Percentiles rank a stretch among this genome's conserved stretches.
Evolutionary conservation across 2,888 invertebrate genomes (phyloP).

Genomic region (Hirtodrosophila histrioides): DNA sequence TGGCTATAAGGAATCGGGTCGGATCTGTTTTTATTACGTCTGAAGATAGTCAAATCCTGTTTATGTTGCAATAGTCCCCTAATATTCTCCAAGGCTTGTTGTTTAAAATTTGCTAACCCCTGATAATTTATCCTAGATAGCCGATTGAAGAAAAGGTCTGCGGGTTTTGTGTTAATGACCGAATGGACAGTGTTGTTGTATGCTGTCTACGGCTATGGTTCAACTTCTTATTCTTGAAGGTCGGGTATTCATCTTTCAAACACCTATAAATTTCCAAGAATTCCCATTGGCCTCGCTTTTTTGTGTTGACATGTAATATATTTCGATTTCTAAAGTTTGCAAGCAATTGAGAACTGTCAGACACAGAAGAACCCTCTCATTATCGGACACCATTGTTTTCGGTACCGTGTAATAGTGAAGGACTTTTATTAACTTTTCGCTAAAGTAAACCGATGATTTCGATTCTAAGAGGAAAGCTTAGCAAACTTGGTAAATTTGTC

Average conservation of each 20-base stretch:
- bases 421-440: slow-evolving; percentile 7
- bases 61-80: no score
- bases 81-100: no score
- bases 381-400: no score
- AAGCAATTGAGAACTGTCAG: slow-evolving; percentile 14
- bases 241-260: not conserved
- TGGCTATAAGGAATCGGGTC: no score
- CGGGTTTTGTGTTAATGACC: no score
- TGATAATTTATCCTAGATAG: not conserved
- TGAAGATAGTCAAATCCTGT: no score
- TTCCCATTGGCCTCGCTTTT: slow-evolving; percentile 20
- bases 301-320: slow-evolving; percentile 6
- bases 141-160: not conserved
- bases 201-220: not conserved
- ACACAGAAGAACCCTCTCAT: no score
- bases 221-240: not conserved
- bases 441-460: slow-evolving; percentile 5
- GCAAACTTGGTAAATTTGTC: slow-evolving; percentile 6
- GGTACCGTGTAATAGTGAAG: slow-evolving; percentile 9
- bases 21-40: no score
- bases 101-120: no score
- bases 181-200: not conserved
- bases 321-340: not conserved
- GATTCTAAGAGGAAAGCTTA: slow-evolving; percentile 8
- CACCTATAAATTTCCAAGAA: slow-evolving; percentile 9